phyloP scores from a whole-genome alignment of 2,113 vertebrate genomes.

The Semicossyphus pulcher region DNA sequence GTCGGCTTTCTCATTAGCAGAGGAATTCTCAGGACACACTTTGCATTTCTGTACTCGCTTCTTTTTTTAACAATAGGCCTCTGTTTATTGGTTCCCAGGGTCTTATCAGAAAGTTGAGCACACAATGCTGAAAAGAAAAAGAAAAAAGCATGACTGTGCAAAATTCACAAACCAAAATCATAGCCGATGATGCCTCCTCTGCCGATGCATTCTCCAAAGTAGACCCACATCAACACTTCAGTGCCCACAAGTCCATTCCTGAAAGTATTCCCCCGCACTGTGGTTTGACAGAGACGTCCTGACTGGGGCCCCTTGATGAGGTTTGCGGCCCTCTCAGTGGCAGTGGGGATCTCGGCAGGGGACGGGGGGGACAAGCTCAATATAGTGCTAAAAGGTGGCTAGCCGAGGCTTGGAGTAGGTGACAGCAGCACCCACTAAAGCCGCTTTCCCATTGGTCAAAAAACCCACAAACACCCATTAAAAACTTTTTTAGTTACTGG shows the following conservation, averaged over 20 bases:
- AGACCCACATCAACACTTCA: slow-evolving; percentile 98
- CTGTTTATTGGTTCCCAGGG: slow-evolving; percentile 80
- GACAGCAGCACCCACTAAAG: too few relatives aligned
- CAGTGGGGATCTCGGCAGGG: slow-evolving; percentile 92
- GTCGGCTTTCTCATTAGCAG: too few relatives aligned
- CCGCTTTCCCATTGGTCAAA: too few relatives aligned
- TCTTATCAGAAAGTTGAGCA: slow-evolving; percentile 60
- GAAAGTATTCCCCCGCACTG: slow-evolving; percentile 94
- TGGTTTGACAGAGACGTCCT: slow-evolving; percentile 89
- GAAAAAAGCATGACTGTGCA: slow-evolving; percentile 50
- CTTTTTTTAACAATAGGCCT: slow-evolving; percentile 75
- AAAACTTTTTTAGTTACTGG: too few relatives aligned
- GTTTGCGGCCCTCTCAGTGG: slow-evolving; percentile 86
- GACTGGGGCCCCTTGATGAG: slow-evolving; percentile 85
- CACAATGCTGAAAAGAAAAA: slow-evolving; percentile 65
- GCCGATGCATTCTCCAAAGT: slow-evolving; percentile 97
- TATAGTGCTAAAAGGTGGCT: slow-evolving; percentile 93
- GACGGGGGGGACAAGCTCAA: slow-evolving; percentile 92
- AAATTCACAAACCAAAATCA: slow-evolving; percentile 88
- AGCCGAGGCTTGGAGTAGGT: slow-evolving; percentile 91
- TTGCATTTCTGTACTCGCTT: too few relatives aligned
- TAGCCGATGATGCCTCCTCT: slow-evolving; percentile 93
- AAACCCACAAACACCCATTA: too few relatives aligned
- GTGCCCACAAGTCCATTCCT: slow-evolving; percentile 95
- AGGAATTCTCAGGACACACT: too few relatives aligned